These are phyloP conservation scores for Drosophila flavopinicola DNA, from an alignment of 2,888 invertebrate genomes.

Conservation along the genomic window DNA sequence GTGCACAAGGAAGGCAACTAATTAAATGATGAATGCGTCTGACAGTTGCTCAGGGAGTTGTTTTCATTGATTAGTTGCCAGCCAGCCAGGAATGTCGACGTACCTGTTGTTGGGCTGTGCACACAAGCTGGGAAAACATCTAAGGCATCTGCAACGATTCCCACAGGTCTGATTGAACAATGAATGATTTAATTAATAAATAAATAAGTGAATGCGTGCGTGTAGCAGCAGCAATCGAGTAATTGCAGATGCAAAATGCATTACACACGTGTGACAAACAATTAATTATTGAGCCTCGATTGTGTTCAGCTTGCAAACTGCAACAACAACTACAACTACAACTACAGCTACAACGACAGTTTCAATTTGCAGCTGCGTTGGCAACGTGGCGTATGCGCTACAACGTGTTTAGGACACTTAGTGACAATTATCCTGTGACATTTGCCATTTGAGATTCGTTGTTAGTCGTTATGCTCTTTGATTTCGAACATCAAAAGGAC, in stretches of 20 bases:
- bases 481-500: slow-evolving; percentile 38
- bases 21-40: slow-evolving; percentile 72
- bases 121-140: slow-evolving; percentile 15
- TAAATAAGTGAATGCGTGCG: slow-evolving; percentile 61
- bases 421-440: slow-evolving; percentile 22
- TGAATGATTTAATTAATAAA: slow-evolving; percentile 80
- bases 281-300: slow-evolving; percentile 52
- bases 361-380: slow-evolving; percentile 15
- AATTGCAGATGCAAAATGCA: slow-evolving; percentile 54
- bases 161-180: slow-evolving; percentile 73
- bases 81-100: slow-evolving; percentile 1
- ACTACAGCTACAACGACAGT: too few species aligned
- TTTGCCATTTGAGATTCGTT: slow-evolving; percentile 33
- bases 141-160: slow-evolving; percentile 54
- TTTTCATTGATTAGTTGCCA: slow-evolving; percentile 41
- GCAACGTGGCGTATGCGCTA: slow-evolving; percentile 49
- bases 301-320: slow-evolving; percentile 18
- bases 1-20: slow-evolving; percentile 53
- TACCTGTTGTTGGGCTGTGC: slow-evolving; percentile 8
- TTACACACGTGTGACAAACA: slow-evolving; percentile 65
- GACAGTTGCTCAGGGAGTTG: slow-evolving; percentile 58
- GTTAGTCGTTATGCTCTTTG: slow-evolving; percentile 27
- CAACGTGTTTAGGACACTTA: slow-evolving; percentile 41
- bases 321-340: neutral
- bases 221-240: slow-evolving; percentile 34